Evolutionary conservation across 2,113 vertebrate species (phyloP).

Genomic region (Elgaria multicarinata): DNA sequence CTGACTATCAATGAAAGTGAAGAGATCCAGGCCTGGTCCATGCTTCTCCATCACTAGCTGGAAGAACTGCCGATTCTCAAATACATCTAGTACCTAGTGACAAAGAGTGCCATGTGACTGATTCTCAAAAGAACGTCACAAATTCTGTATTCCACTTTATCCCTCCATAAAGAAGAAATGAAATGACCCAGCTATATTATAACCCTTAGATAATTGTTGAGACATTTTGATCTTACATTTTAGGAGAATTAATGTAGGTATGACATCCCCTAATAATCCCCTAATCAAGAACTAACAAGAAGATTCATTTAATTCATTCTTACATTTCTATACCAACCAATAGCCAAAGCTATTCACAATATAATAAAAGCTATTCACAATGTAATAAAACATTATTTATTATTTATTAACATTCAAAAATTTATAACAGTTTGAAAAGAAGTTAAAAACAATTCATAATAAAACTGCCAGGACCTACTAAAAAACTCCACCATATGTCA

Average conservation of each 20-base stretch:
- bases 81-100: conserved; percentile 87
- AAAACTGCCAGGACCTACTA: no score
- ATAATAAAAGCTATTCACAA: no score
- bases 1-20: conserved; percentile 92
- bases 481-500: no score
- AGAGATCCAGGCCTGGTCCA: conserved; percentile 91
- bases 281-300: neutral
- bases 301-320: neutral
- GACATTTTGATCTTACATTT: conserved; percentile 20
- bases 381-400: no score
- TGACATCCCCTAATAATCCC: neutral
- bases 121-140: neutral
- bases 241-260: conserved; percentile 13
- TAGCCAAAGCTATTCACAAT: no score
- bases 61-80: conserved; percentile 91
- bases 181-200: neutral
- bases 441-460: no score
- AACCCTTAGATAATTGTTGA: neutral
- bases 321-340: no score
- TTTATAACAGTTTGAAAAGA: no score
- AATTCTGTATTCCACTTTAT: neutral
- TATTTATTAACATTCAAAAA: no score
- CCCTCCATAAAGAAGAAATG: neutral
- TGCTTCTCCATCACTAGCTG: conserved; percentile 98
- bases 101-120: conserved; percentile 2